These are phyloP conservation scores for Hyperoplus immaculatus DNA, from an alignment of 2,797 vertebrate species.

Conservation along the genomic window DNA sequence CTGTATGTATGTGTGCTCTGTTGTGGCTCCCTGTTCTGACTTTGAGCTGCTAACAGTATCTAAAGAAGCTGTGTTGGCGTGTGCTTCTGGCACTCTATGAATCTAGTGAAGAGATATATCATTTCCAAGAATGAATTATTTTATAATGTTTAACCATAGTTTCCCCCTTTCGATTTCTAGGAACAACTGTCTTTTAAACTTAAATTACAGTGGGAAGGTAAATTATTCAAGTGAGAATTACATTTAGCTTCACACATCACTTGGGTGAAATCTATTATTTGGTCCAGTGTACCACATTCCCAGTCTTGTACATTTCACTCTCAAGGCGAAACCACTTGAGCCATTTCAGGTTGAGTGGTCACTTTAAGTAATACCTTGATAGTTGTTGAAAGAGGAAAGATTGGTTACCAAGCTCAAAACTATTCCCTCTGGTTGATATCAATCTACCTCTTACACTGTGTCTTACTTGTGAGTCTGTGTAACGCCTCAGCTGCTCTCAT, in stretches of 20 bases:
- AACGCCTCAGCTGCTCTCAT: slow-evolving; percentile 34
- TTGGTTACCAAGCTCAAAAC: slow-evolving; percentile 60
- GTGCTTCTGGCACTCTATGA: slow-evolving; percentile 17
- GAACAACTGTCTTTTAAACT: slow-evolving; percentile 11
- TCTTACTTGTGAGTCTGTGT: slow-evolving; percentile 45
- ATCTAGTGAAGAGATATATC: slow-evolving; percentile 13
- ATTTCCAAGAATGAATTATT: slow-evolving; percentile 48
- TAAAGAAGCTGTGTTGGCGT: slow-evolving; percentile 40
- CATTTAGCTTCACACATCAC: neutral
- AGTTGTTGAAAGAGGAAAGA: slow-evolving; percentile 58
- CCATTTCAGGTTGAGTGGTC: slow-evolving; percentile 42
- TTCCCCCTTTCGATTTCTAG: slow-evolving; percentile 19
- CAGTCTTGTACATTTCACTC: slow-evolving; percentile 24
- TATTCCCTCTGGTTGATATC: slow-evolving; percentile 46
- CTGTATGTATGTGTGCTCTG: slow-evolving; percentile 19
- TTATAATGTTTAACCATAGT: slow-evolving; percentile 29
- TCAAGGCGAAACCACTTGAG: slow-evolving; percentile 40
- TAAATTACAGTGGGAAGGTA: neutral
- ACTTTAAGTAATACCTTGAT: slow-evolving; percentile 54
- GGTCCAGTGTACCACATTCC: slow-evolving; percentile 16
- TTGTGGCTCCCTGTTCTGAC: slow-evolving; percentile 36
- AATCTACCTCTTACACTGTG: slow-evolving; percentile 46
- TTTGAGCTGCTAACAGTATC: slow-evolving; percentile 42
- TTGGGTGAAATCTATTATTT: slow-evolving; percentile 3
- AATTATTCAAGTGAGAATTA: slow-evolving; percentile 1